Evolutionary conservation across 2,797 vertebrate genomes (phyloP), one percentile per base, ranked within the genome.

Genomic region (Ispidina lecontei): DNA sequence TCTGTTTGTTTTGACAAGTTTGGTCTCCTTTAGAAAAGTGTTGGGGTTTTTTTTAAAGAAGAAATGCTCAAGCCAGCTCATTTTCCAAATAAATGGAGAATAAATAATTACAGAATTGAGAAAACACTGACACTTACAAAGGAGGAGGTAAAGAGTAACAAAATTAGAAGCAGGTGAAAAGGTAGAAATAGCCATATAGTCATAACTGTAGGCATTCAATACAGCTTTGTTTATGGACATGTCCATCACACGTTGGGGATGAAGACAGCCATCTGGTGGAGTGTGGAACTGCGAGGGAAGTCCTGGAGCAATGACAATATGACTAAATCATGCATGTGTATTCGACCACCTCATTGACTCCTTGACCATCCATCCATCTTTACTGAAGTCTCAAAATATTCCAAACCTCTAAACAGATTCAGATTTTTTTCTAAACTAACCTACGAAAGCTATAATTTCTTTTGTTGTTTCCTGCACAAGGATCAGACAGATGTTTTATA

Each of bases 321-420:
- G 33, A 60, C 65, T 72, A 39, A 80, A 69, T 28, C 59, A 5
- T n/a, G 35, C 1, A 1, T 23, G 33, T 65, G 31, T 69, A 5
- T 87, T 76, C 83, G 81, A 56, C 58, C 78, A 67, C 58, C 54
- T 89, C 88, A 59, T n/a, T 81, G 81, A 82, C 72, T 94, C 62
- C 46, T 39, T 91, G 88, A 75, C 86, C 87, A 85, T 46, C 37
- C 70, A 87, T 93, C 78, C 65, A 7, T 78, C 72, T 80, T 65
- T 37, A 26, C 69, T 64, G 72, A 69, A 80, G 89, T 90, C 72
- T 78, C 85, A 69, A 85, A 75, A 74, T 91, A 52, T 90, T 94
- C 55, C 62, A 93, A 90, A 72, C 29, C 28, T 80, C 72, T 49
- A 33, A 63, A 75, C 4, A 69, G 72, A 77, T 70, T 68, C 88